These are phyloP conservation scores for Yoshiicerus persimilis DNA, from an alignment of 1,140 invertebrate genomes.

Conservation along the genomic window DNA sequence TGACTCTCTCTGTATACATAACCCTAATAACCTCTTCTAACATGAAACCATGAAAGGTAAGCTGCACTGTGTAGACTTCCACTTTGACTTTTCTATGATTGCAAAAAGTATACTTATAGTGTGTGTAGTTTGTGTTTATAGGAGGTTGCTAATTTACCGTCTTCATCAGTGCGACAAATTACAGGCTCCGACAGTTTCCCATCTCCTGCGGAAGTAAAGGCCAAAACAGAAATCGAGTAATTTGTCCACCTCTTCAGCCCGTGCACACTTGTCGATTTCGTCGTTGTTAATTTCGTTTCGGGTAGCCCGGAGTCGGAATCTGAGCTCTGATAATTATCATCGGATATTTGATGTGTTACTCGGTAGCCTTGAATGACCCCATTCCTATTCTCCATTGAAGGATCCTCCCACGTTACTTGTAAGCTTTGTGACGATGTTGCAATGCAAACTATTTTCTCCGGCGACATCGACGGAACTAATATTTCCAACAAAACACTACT, in stretches of 20 bases:
- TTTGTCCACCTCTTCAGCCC: constrained; percentile 50
- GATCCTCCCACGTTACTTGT: constrained; percentile 82
- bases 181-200: constrained; percentile 58
- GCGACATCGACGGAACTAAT: constrained; percentile 74
- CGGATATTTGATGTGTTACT: constrained; percentile 68
- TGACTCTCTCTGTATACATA: no score
- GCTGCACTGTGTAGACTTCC: no score
- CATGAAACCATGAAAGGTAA: no score
- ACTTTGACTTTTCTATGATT: neutral
- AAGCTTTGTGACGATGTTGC: constrained; percentile 78
- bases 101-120: neutral
- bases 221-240: constrained; percentile 60
- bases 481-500: constrained; percentile 21
- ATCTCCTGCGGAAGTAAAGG: constrained; percentile 60
- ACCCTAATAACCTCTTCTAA: no score
- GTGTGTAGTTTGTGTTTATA: neutral
- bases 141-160: constrained; percentile 49
- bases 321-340: constrained; percentile 54
- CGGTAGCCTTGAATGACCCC: constrained; percentile 86
- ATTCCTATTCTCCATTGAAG: constrained; percentile 75
- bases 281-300: constrained; percentile 45
- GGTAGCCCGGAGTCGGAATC: constrained; percentile 9
- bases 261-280: constrained; percentile 46
- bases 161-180: constrained; percentile 58
- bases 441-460: constrained; percentile 73